Percentiles rank a stretch among this genome's conserved stretches.
These are phyloP conservation scores for Pangasianodon hypophthalmus DNA, from an alignment of 2,113 vertebrate genomes.

Conservation along the genomic window DNA sequence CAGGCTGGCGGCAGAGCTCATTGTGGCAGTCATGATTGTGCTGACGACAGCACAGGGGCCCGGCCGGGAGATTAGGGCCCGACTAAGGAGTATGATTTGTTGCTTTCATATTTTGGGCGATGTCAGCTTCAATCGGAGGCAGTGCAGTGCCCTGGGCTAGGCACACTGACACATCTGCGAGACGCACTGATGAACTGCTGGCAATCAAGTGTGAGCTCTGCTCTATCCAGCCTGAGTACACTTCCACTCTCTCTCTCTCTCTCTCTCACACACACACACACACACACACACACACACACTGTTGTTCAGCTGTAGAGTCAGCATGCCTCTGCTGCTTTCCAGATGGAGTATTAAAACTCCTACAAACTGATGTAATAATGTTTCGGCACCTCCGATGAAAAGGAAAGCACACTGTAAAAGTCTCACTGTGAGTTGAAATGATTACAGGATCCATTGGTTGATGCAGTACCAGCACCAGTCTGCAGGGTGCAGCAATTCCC, in stretches of 20 bases:
- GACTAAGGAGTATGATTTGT: constrained; percentile 79
- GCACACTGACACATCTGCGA: constrained; percentile 71
- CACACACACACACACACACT: constrained; percentile 3
- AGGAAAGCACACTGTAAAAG: constrained; percentile 1
- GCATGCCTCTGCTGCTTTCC: constrained; percentile 24
- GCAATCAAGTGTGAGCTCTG: constrained; percentile 73
- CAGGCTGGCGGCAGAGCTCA: constrained; percentile 71
- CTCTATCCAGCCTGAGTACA: constrained; percentile 62
- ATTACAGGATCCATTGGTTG: not conserved
- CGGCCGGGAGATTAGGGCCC: constrained; percentile 68
- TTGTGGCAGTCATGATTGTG: constrained; percentile 71
- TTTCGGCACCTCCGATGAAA: constrained; percentile 6
- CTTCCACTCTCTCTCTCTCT: constrained; percentile 23
- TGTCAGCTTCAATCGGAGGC: constrained; percentile 77
- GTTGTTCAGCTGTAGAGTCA: constrained; percentile 26
- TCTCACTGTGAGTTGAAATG: not conserved
- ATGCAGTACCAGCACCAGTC: constrained; percentile 22
- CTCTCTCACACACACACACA: constrained; percentile 5
- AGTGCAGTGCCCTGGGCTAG: constrained; percentile 65
- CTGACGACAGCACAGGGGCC: constrained; percentile 71
- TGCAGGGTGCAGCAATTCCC: constrained; percentile 36
- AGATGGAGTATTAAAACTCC: constrained; percentile 32
- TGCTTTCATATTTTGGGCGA: constrained; percentile 78
- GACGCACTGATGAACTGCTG: constrained; percentile 76
- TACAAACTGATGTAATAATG: constrained; percentile 17